phyloP scores from a whole-genome alignment of 2,113 vertebrate species.

The Ophthalmolycus amberensis region DNA sequence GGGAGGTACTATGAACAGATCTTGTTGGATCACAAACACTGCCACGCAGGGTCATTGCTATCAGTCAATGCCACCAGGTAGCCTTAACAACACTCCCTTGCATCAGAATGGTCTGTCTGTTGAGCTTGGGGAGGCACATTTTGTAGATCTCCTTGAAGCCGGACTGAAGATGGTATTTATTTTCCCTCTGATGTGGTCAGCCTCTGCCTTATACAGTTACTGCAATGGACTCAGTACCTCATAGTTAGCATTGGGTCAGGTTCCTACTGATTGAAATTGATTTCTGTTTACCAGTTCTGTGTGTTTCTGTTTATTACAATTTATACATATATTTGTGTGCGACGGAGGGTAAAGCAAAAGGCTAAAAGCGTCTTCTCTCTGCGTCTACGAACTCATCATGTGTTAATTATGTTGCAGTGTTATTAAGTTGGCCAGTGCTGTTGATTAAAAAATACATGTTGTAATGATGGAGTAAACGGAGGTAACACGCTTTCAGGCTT shows the following conservation, averaged over 20 bases:
- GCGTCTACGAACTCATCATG: constrained; percentile 31
- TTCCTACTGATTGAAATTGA: constrained; percentile 72
- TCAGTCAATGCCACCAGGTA: constrained; percentile 23
- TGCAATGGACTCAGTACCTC: constrained; percentile 48
- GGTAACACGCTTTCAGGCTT: constrained; percentile 23
- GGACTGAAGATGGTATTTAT: constrained; percentile 47
- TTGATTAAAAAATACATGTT: constrained; percentile 59
- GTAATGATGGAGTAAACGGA: constrained; percentile 44
- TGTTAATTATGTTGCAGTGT: constrained; percentile 56
- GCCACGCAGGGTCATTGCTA: constrained; percentile 3
- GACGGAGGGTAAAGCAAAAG: constrained; percentile 24
- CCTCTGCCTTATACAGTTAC: constrained; percentile 33
- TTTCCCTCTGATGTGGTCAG: constrained; percentile 42
- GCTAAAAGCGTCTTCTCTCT: constrained; percentile 5
- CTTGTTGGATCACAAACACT: neutral
- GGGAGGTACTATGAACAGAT: constrained; percentile 25
- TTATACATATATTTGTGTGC: constrained; percentile 31
- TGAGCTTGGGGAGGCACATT: neutral
- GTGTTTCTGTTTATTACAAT: constrained; percentile 64
- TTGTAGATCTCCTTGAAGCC: constrained; percentile 16
- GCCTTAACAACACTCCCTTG: constrained; percentile 5
- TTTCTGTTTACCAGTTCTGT: constrained; percentile 55
- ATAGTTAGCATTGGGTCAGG: constrained; percentile 58
- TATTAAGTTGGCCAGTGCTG: constrained; percentile 44
- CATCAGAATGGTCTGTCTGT: constrained; percentile 11